Base-by-base conservation (phyloP, 2,113 vertebrate species). In the Barbus barbus region DNA sequence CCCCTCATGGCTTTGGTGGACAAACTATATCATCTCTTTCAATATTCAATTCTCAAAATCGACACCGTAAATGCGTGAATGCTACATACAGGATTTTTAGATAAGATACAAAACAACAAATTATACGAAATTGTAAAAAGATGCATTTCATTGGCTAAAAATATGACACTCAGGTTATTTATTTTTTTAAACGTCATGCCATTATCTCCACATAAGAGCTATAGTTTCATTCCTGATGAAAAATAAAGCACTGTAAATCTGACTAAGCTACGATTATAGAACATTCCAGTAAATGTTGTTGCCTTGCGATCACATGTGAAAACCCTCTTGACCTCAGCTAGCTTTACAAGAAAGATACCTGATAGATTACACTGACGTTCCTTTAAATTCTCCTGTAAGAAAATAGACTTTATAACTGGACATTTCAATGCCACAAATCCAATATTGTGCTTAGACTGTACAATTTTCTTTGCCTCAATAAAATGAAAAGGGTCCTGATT, bases 151-250 rank as follows among this genome's bases (percentile, higher is more conserved):
- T 65, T 53, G 28, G 58, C 69, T 83, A 74, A 80, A 87, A 87
- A 83, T 75, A 87, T 61, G 67, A 83, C 83, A 84, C 83, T 84
- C 31, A 26, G 31, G 41, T 75, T 41, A 76, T 18, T 60, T 36
- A 4, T 85, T 73, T 79, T 86, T 91, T 89, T 89, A 78, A 53
- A 92, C 88, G 81, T 92, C 94, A 94, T 94, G 93, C 92, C 91
- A 81, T 91, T 88, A 89, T 93, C 90, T 85, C 83, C 86, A 81
- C 46, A 83, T 77, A 83, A 87, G 79, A 87, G 53, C 78, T 73
- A 86, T 9, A 72, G 84, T 83, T 77, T 84, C 79, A 84, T 84
- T 80, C 84, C 85, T 41, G 60, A 87, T 77, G 58, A 81, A 84
- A 83, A 85, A 61, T 69, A 84, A 86, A 83, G 60, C 61, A 69